Evolutionary conservation across 2,797 vertebrate species (phyloP).

Genomic region (Chiroxiphia lanceolata): DNA sequence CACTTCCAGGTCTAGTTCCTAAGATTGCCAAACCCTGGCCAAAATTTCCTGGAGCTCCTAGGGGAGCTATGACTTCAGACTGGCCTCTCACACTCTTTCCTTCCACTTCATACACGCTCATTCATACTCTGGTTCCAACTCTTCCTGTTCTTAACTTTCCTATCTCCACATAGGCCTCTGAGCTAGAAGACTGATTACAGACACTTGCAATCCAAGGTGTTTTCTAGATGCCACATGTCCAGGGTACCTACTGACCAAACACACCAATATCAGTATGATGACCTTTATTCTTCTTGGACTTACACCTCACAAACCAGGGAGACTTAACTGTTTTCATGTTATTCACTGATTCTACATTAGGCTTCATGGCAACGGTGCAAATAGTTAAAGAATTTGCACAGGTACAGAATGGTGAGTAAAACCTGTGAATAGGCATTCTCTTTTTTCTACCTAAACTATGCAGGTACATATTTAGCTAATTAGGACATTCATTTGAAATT

Average conservation of each 20-base stretch:
- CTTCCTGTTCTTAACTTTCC: neutral
- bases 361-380: neutral
- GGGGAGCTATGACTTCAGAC: neutral
- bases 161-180: neutral
- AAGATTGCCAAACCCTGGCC: neutral
- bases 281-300: neutral
- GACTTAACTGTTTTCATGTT: neutral
- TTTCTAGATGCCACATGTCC: neutral
- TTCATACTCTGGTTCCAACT: neutral
- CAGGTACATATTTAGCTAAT: neutral
- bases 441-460: neutral
- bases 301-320: neutral
- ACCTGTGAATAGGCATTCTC: neutral
- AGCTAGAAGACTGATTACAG: neutral
- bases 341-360: neutral
- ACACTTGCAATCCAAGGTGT: neutral
- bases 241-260: neutral
- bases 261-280: neutral
- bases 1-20: neutral
- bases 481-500: neutral
- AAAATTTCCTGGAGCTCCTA: neutral
- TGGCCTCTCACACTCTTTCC: neutral
- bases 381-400: neutral
- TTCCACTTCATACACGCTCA: fast-evolving
- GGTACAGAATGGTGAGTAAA: neutral